Base-by-base conservation (phyloP, 2,113 vertebrate genomes). In the Trogon melanurus region DNA sequence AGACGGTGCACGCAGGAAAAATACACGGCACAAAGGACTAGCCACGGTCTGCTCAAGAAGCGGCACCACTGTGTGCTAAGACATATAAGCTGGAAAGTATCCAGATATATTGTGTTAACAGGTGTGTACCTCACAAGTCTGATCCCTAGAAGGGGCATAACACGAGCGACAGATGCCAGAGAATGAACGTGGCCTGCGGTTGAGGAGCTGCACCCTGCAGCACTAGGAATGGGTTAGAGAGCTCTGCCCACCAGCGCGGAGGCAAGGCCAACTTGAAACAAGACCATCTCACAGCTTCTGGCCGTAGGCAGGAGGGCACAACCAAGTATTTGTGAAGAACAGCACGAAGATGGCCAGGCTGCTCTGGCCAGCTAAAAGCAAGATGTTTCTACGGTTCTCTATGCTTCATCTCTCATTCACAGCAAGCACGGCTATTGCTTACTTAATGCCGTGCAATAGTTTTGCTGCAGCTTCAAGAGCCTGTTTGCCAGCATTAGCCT, bases 261-360 rank as follows among this genome's bases (percentile, higher is more conserved):
- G 51, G 57, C 25, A 36, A 78, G 51, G 60, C 45, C 1, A 5
- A 56, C 54, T 69, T 4, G 0, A 27, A 58, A 72, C 0, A 0
- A 81, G 25, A 51, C 14, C 1, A 3, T 34, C 45, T 54, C 0
- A 1, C 53, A 84, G 54, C 34, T 79, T 66, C 61, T 45, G 62
- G 16, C 26, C 0, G 0, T 53, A 32, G 65, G 57, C 30, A 88
- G 72, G 38, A 79, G 30, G 27, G 29, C 32, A 57, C 2, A 6
- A 85, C 38, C 0, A 6, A 54, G 26, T 44, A 30, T 65, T 85
- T 56, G 16, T 64, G 29, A 64, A 56, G 44, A 82, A 50, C 44
- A 70, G 61, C 29, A 41, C 74, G 44, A 54, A 19, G 80, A 17
- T 11, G 47, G 79, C 20, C 32, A 79, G 34, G 48, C 74, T 82